These are phyloP conservation scores for western clawed frog (Xenopus tropicalis) DNA, from an alignment of 2,113 vertebrate species.

Conservation along the genomic window UCB_Xtro_10.0 CM004443.2:169636501-169637000, in stretches of 20 bases:
- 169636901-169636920: slow-evolving; percentile 22
- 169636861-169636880: slow-evolving; percentile 1
- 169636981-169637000: slow-evolving; percentile 43
- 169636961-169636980: slow-evolving; percentile 17
- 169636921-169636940: background rate
- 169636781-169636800: background rate
- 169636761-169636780: slow-evolving; percentile 7
- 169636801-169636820: slow-evolving; percentile 24
- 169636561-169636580: too few species aligned
- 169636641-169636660: too few species aligned
- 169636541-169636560: too few species aligned
- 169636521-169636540: too few species aligned
- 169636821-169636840: background rate
- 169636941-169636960: slow-evolving; percentile 10
- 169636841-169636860: slow-evolving; percentile 14
- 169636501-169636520: too few species aligned
- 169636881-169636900: slow-evolving; percentile 10
- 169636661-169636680: too few species aligned
- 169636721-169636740: background rate
- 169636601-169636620: too few species aligned
- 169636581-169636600: too few species aligned
- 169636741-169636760: background rate
- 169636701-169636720: too few species aligned
- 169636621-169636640: too few species aligned
- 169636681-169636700: too few species aligned